These are phyloP conservation scores for Otus scops DNA, from an alignment of 2,797 vertebrate species.

Conservation along the genomic window DNA sequence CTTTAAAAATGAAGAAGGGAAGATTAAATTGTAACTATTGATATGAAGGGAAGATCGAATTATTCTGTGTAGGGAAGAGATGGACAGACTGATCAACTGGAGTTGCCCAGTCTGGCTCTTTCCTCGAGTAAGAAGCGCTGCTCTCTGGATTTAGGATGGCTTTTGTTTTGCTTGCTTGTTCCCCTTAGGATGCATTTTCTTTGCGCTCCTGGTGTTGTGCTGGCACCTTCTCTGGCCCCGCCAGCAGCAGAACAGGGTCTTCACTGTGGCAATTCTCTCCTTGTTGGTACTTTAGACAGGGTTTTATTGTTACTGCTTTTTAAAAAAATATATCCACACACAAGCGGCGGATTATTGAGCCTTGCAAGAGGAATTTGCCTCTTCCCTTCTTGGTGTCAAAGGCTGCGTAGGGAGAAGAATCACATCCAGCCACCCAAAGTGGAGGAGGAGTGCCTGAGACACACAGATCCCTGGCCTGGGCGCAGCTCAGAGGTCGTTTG, in stretches of 20 bases:
- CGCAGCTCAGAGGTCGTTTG: neutral
- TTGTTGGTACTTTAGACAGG: neutral
- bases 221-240: rapidly evolving
- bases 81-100: neutral
- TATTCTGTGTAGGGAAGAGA: neutral
- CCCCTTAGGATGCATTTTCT: constrained; percentile 42
- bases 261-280: neutral
- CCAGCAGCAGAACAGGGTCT: neutral
- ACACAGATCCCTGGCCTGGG: neutral
- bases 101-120: neutral
- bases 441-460: rapidly evolving
- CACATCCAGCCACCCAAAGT: rapidly evolving
- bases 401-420: neutral
- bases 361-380: neutral
- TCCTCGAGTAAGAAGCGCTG: neutral
- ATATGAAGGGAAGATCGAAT: constrained; percentile 37
- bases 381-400: neutral
- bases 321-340: neutral
- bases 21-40: neutral
- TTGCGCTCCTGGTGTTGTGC: neutral
- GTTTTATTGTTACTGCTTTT: neutral
- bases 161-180: neutral
- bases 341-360: neutral
- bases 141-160: neutral
- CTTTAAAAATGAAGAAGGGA: constrained; percentile 47